phyloP scores from a whole-genome alignment of 2,113 vertebrate species.

The Pelecanus crispus region DNA sequence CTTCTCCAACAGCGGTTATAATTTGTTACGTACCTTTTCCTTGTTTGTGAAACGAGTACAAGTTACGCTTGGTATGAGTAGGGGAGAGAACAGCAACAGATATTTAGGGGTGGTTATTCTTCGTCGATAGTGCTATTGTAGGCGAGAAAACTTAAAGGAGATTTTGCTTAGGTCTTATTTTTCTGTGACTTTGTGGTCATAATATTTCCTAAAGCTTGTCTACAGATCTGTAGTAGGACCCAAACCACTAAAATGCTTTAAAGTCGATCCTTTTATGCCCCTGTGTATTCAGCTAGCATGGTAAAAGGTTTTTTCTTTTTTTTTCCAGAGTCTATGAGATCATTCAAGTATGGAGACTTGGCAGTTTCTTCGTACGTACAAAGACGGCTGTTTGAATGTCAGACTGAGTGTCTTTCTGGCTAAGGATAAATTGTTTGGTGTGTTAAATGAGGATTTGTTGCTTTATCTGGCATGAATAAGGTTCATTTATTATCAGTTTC shows the following conservation, averaged over 20 bases:
- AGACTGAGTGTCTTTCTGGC: constrained; percentile 33
- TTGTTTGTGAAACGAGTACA: not conserved
- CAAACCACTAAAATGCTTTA: not conserved
- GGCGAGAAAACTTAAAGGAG: not conserved
- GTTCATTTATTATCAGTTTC: not conserved
- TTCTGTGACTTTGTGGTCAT: not conserved
- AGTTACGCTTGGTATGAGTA: not conserved
- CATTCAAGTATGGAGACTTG: constrained; percentile 69
- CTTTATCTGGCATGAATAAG: constrained; percentile 19
- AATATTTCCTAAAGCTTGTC: not conserved
- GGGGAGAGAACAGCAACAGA: not conserved
- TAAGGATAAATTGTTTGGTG: constrained; percentile 40
- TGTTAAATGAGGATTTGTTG: constrained; percentile 32
- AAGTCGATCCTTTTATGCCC: not conserved
- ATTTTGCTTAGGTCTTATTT: not conserved
- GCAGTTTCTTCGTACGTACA: constrained; percentile 46
- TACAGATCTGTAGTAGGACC: not conserved
- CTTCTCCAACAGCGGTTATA: not conserved
- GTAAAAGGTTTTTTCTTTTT: constrained; percentile 44
- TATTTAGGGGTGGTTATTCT: not conserved
- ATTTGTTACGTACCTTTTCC: not conserved
- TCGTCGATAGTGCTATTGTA: not conserved
- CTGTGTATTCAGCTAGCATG: not conserved
- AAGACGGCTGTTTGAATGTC: constrained; percentile 44
- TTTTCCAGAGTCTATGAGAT: constrained; percentile 59